Percentiles rank a stretch among this genome's conserved stretches.
phyloP scores from a whole-genome alignment of 2,113 vertebrate species.

The Gobiocypris rarus region DNA sequence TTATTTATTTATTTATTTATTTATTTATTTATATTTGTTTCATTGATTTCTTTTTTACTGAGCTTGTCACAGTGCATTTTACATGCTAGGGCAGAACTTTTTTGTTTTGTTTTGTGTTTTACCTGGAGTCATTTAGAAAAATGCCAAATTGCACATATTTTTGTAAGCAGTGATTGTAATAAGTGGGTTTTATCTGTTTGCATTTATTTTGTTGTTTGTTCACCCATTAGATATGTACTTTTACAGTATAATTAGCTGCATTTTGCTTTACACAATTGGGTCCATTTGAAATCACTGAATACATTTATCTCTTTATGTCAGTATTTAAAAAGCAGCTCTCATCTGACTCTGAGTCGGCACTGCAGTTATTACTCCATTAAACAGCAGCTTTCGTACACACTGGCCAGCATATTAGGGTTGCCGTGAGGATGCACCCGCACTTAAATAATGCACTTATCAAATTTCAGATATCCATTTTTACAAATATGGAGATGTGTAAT shows the following conservation, averaged over 20 bases:
- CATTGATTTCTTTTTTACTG: too few relatives aligned
- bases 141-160: neutral
- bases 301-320: neutral
- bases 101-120: neutral
- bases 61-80: neutral
- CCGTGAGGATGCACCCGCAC: conserved; percentile 50
- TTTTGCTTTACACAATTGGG: neutral
- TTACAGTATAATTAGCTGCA: conserved; percentile 6
- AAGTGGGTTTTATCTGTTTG: neutral
- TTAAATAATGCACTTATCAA: conserved; percentile 58
- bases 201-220: neutral
- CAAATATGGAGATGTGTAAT: conserved; percentile 68
- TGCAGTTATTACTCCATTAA: conserved; percentile 46
- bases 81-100: neutral
- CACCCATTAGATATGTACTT: neutral
- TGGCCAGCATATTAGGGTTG: conserved; percentile 43
- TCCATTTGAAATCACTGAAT: neutral
- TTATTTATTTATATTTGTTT: too few relatives aligned
- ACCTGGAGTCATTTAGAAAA: neutral
- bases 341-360: conserved; percentile 17
- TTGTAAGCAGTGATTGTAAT: neutral
- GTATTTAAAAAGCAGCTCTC: conserved; percentile 8
- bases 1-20: too few relatives aligned
- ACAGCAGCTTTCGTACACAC: conserved; percentile 21
- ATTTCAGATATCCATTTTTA: conserved; percentile 61